Evolutionary conservation across 1,140 invertebrate genomes (phyloP).

Genomic region (Mercenaria mercenaria): DNA sequence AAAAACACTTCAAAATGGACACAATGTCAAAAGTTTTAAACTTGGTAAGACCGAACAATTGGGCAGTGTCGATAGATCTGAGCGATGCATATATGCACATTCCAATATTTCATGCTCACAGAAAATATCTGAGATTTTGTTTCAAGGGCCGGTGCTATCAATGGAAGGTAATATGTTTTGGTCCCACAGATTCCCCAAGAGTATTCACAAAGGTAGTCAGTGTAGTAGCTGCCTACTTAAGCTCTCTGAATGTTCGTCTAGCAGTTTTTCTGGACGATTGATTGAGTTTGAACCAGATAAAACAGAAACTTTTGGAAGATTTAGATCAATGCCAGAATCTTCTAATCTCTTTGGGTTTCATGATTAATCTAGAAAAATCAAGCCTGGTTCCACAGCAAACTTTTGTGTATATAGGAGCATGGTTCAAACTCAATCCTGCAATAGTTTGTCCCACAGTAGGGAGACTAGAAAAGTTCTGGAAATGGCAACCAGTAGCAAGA

Average conservation of each 20-base stretch:
- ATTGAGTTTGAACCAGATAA: neutral
- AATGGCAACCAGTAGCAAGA: neutral
- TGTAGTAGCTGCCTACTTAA: neutral
- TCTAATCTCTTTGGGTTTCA: conserved; percentile 39
- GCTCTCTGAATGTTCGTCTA: conserved; percentile 5
- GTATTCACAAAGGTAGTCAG: conserved; percentile 12
- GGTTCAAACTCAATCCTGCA: neutral
- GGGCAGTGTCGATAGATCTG: conserved; percentile 28
- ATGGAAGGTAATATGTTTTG: conserved; percentile 34
- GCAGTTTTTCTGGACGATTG: conserved; percentile 52
- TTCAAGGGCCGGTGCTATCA: conserved; percentile 35
- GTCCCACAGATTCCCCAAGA: conserved; percentile 23
- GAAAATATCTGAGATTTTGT: conserved; percentile 28
- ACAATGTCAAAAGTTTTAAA: conserved; percentile 64
- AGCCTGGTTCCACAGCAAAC: neutral
- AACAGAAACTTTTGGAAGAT: neutral
- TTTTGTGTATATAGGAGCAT: conserved; percentile 16
- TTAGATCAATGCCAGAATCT: neutral
- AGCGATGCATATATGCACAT: conserved; percentile 40
- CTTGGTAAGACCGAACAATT: conserved; percentile 17
- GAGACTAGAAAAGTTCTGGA: neutral
- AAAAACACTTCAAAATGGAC: conserved; percentile 72
- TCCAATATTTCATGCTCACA: neutral
- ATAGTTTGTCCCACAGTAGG: conserved; percentile 21
- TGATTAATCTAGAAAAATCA: conserved; percentile 31